These are phyloP conservation scores for Champsocephalus gunnari DNA, from an alignment of 2,797 vertebrate species.

Conservation along the genomic window DNA sequence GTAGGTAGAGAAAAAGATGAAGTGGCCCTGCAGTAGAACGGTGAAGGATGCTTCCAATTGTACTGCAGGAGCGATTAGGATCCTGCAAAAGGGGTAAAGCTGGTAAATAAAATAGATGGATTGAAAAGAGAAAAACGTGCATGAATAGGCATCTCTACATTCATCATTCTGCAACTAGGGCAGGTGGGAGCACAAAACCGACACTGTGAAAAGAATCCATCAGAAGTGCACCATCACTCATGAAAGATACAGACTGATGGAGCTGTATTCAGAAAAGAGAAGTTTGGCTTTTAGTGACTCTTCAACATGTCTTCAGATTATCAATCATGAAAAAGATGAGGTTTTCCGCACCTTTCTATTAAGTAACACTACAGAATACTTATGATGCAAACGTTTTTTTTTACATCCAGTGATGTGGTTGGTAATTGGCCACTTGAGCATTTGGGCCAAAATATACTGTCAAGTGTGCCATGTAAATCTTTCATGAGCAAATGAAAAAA, in stretches of 20 bases:
- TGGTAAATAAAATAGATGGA: neutral
- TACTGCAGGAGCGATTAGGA: neutral
- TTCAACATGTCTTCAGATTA: neutral
- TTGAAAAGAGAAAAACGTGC: neutral
- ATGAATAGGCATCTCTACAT: neutral
- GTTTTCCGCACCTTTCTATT: neutral
- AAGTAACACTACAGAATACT: neutral
- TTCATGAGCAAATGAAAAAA: too few species aligned
- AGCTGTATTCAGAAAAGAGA: slow-evolving; percentile 7
- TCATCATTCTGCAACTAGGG: neutral
- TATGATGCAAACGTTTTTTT: slow-evolving; percentile 6
- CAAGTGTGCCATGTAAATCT: slow-evolving; percentile 20
- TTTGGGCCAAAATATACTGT: slow-evolving; percentile 41
- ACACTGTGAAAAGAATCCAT: neutral
- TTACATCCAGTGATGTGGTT: slow-evolving; percentile 18
- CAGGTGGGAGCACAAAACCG: slow-evolving; percentile 10
- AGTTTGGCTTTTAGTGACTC: slow-evolving; percentile 15
- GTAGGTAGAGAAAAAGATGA: too few species aligned
- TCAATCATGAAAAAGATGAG: neutral
- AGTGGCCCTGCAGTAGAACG: neutral
- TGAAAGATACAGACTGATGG: slow-evolving; percentile 1
- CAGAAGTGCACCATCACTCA: slow-evolving; percentile 1
- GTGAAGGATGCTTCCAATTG: too few species aligned
- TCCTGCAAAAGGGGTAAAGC: neutral
- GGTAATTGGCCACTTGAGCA: slow-evolving; percentile 30